A percentile compares a stretch with the other conserved stretches of the same genome.
Evolutionary conservation across 53 echinoderm and acorn worm species (phyloP).

Genomic region (Paracentrotus lividus): DNA sequence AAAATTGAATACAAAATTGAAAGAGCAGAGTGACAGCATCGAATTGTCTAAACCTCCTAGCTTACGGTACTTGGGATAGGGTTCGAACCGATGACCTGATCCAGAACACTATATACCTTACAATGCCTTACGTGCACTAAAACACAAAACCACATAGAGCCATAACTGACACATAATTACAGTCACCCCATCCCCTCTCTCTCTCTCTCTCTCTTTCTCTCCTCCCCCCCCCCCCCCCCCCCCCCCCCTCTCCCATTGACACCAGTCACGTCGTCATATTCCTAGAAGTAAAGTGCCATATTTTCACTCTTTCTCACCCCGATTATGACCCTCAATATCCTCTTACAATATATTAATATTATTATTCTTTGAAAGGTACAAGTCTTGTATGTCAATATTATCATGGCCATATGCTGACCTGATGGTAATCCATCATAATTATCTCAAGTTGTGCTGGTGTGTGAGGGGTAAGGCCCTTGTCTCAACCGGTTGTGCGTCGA

Average conservation of each 20-base stretch:
- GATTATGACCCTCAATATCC: constrained; percentile 38
- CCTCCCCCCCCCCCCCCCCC: neutral
- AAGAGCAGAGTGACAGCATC: neutral
- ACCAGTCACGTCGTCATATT: neutral
- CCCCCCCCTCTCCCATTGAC: neutral
- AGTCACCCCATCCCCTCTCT: neutral
- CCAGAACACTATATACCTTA: too few species aligned
- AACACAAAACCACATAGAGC: neutral
- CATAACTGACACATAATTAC: neutral
- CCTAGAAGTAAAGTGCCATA: neutral
- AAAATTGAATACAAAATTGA: too few species aligned
- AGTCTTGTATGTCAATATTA: constrained; percentile 50
- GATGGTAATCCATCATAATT: constrained; percentile 43
- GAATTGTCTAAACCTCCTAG: too few species aligned
- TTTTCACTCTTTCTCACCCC: neutral
- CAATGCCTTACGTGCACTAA: too few species aligned
- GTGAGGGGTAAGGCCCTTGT: too few species aligned
- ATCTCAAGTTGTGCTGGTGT: constrained; percentile 43
- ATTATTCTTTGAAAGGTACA: constrained; percentile 22
- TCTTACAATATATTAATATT: constrained; percentile 23
- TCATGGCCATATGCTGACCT: constrained; percentile 40
- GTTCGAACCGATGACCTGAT: constrained; percentile 13
- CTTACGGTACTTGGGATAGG: neutral
- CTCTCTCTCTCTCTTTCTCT: neutral
- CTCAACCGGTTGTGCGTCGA: too few species aligned